These are phyloP conservation scores for Tinea semifulvella DNA, from an alignment of 2,888 invertebrate species.

Conservation along the genomic window DNA sequence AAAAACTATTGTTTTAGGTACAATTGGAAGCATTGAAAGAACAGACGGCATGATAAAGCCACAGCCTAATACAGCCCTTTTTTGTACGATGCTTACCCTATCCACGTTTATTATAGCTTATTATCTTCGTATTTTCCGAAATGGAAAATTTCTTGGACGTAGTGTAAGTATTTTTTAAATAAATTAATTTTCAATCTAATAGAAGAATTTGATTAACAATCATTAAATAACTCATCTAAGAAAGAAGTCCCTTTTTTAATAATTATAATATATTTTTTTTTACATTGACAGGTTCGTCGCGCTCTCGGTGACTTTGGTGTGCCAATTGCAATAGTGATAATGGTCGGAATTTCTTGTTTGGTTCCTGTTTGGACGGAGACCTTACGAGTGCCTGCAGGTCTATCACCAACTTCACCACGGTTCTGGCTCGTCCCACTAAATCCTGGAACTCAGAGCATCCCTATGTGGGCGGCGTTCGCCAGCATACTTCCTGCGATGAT, in stretches of 20 bases:
- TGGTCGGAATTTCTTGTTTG: constrained; percentile 84
- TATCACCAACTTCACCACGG: constrained; percentile 79
- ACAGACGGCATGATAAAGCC: constrained; percentile 23
- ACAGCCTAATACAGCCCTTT: constrained; percentile 94
- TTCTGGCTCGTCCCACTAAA: constrained; percentile 87
- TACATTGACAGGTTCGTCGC: constrained; percentile 81
- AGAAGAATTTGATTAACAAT: too few relatives aligned
- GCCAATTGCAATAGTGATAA: constrained; percentile 92
- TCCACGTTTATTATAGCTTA: constrained; percentile 94
- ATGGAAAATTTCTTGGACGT: constrained; percentile 93
- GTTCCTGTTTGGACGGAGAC: constrained; percentile 89
- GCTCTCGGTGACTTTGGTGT: constrained; percentile 97
- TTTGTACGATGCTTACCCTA: constrained; percentile 90
- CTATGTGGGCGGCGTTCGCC: constrained; percentile 82
- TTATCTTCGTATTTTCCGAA: constrained; percentile 90
- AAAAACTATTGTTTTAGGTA: not conserved
- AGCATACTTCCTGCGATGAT: constrained; percentile 89
- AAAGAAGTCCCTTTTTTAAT: too few relatives aligned
- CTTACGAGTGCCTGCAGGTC: constrained; percentile 85
- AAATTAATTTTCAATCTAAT: too few relatives aligned
- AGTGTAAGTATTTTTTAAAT: constrained; percentile 74
- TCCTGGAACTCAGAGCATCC: constrained; percentile 64
- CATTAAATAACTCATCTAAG: too few relatives aligned
- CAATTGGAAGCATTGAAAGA: not conserved
- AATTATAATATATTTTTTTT: too few relatives aligned